Conservation (phyloP, 2,888 invertebrate species). For the Abrostola tripartita region DNA sequence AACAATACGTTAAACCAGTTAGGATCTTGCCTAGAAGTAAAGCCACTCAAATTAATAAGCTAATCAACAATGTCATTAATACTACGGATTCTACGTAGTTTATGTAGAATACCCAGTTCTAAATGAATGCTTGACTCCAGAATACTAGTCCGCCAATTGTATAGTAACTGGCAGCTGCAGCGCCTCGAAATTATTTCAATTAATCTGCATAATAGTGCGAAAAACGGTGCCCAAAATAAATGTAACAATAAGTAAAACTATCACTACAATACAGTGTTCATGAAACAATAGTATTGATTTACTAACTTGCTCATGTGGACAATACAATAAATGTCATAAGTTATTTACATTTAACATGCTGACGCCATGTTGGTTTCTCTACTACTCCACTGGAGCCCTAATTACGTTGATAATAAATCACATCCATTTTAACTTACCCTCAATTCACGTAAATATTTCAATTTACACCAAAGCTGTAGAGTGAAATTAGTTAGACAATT, state of each 20-base stretch:
- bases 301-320: conserved; percentile 55
- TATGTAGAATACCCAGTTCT: conserved; percentile 3
- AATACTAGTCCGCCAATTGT: conserved; percentile 33
- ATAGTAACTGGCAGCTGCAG: conserved; percentile 53
- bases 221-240: conserved; percentile 31
- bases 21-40: conserved; percentile 34
- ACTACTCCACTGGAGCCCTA: conserved; percentile 79
- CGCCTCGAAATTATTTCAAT: conserved; percentile 41
- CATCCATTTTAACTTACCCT: conserved; percentile 80
- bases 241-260: conserved; percentile 14
- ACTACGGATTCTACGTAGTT: conserved; percentile 5
- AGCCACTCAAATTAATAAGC: conserved; percentile 13
- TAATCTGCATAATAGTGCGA: conserved; percentile 36
- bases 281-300: conserved; percentile 25
- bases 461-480: conserved; percentile 89
- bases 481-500: conserved; percentile 90
- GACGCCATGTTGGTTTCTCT: conserved; percentile 87
- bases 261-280: conserved; percentile 32
- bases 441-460: conserved; percentile 85
- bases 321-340: conserved; percentile 74
- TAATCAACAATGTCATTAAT: conserved; percentile 2
- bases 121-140: conserved; percentile 24
- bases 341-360: conserved; percentile 86
- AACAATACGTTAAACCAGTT: no score
- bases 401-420: conserved; percentile 62